A percentile compares a stretch with the other conserved stretches of the same genome.
Evolutionary conservation across 2,797 vertebrate genomes (phyloP).

Genomic region (Neostethus bicornis): DNA sequence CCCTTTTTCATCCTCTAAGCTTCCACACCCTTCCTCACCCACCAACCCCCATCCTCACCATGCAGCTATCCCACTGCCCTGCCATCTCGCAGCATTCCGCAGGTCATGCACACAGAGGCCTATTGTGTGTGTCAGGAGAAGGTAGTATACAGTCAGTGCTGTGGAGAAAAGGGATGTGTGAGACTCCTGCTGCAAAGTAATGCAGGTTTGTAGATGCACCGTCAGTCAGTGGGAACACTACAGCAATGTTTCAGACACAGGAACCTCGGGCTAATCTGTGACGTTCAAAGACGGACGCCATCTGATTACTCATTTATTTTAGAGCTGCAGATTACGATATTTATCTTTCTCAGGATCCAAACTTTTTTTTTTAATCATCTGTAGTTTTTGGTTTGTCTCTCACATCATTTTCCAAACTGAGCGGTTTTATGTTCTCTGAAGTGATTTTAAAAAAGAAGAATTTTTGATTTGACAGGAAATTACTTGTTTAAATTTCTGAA

Average conservation of each 20-base stretch:
- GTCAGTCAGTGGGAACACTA: conserved; percentile 2
- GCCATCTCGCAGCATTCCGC: conserved; percentile 85
- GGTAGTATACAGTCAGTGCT: conserved; percentile 75
- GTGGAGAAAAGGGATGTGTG: conserved; percentile 59
- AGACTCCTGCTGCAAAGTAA: conserved; percentile 32
- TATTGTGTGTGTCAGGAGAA: conserved; percentile 79
- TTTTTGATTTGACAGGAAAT: conserved; percentile 64
- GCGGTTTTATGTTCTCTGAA: conserved; percentile 24
- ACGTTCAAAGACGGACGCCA: too few species aligned
- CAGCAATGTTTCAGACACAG: conserved; percentile 3
- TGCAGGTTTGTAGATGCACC: conserved; percentile 5
- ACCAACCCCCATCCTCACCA: conserved; percentile 80
- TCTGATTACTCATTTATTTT: too few species aligned
- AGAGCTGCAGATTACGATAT: too few species aligned
- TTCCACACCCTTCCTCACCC: conserved; percentile 76
- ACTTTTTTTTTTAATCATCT: too few species aligned
- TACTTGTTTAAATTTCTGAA: conserved; percentile 58
- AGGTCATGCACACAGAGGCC: conserved; percentile 82
- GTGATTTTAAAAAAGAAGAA: conserved; percentile 33
- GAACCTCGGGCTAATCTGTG: too few species aligned
- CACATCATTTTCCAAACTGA: conserved; percentile 28
- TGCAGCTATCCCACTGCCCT: conserved; percentile 81
- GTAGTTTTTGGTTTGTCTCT: too few species aligned
- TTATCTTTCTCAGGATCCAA: too few species aligned
- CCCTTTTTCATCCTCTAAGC: conserved; percentile 57